Base-by-base conservation (phyloP, 1,140 invertebrate genomes). In the Oryzaephilus surinamensis region DNA sequence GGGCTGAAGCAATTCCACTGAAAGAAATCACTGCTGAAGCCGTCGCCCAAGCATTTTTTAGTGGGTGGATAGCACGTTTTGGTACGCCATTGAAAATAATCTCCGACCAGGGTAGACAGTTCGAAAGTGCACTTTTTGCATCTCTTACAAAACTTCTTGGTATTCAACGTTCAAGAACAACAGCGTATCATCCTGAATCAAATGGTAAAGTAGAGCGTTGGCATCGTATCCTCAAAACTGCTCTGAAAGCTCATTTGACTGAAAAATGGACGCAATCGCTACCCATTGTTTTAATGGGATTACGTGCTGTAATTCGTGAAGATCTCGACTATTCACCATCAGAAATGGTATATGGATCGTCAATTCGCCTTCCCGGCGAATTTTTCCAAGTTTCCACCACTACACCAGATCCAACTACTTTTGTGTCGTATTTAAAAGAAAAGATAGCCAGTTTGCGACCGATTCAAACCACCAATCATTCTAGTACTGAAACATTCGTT, bases 241-340 rank as follows among this genome's bases (percentile, higher is more conserved):
- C 71, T 69, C 2, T 76, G 76, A 60, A 82, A 80, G 24, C 31
- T 14, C 36, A 39, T 18, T 12, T 28, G 8, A 15, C n/a, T 4
- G 6, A 14, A 16, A 26, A 21, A 55, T 44, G 45, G 40, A 16
- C 19, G 6, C 26, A 39, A 6, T 10, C 17, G 2, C 15, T 41
- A 11, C 43, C 60, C n/a, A 38, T 46, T 11, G 44, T 63, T 15
- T 40, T 66, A 5, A 29, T 64, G 35, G 57, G 54, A n/a, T 17
- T 63, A 3, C 33, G 58, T 0, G 37, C 50, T 4, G 34, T 46
- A 2, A 41, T 28, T 1, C 57, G 57, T 27, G 48, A 56, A 20
- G 54, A 64, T 19, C 21, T 56, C 1, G 24, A 49, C 11, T 24
- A 37, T 1, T 48, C 60, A 2, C 29, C 58, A 3, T 55, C 57